These are phyloP conservation scores for Chelonus insularis DNA, from an alignment of 1,140 invertebrate genomes.

Conservation along the genomic window DNA sequence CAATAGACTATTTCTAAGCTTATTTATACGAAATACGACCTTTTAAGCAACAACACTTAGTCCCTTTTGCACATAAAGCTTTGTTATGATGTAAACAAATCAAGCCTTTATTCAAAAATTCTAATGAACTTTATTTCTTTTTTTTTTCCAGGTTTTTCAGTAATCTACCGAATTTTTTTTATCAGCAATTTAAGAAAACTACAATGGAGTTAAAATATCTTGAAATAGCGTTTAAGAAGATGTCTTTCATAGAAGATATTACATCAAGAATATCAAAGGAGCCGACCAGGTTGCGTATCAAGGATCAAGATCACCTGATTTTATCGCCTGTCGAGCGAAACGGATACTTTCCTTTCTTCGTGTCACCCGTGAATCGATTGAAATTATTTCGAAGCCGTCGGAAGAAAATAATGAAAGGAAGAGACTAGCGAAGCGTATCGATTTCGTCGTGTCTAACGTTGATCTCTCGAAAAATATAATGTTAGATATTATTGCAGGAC, in stretches of 20 bases:
- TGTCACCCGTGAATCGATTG: neutral
- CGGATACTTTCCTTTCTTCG: constrained; percentile 18
- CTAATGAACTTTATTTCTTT: no score
- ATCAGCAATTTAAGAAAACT: no score
- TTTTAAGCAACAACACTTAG: constrained; percentile 14
- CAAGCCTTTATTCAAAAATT: no score
- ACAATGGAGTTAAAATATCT: no score
- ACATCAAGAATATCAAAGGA: neutral
- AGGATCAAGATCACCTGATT: neutral
- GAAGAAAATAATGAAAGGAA: neutral
- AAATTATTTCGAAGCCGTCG: constrained; percentile 4
- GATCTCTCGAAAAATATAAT: neutral
- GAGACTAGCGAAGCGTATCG: constrained; percentile 3
- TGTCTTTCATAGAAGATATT: no score
- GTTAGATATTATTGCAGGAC: neutral
- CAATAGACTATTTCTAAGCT: constrained; percentile 16
- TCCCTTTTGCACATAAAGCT: neutral
- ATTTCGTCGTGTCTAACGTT: neutral
- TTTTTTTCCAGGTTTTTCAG: no score
- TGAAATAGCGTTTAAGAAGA: no score
- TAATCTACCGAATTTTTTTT: no score
- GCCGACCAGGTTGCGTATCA: constrained; percentile 1
- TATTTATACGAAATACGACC: constrained; percentile 22
- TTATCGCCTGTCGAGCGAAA: constrained; percentile 5
- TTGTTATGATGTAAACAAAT: neutral